Conservation (phyloP, 2,797 vertebrate species). For the Sebastes trivittatus region DNA sequence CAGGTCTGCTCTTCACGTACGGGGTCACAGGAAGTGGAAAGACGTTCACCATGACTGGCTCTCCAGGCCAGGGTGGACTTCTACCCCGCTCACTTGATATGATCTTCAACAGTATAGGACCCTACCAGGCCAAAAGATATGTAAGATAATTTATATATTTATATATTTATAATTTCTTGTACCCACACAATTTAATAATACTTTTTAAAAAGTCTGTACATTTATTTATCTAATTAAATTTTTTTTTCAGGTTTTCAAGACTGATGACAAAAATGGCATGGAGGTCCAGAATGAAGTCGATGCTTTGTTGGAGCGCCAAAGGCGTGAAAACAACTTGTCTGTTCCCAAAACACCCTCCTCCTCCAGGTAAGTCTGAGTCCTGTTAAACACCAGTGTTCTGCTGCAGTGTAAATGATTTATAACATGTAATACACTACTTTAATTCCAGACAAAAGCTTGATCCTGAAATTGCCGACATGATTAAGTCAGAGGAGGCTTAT, state of each 20-base stretch:
- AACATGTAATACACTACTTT: background rate
- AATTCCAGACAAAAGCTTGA: conserved; percentile 87
- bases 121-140: conserved; percentile 93
- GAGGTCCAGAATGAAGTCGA: conserved; percentile 94
- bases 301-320: conserved; percentile 93
- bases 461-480: conserved; percentile 95
- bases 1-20: conserved; percentile 96
- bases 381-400: background rate
- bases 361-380: conserved; percentile 79
- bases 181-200: background rate
- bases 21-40: conserved; percentile 98
- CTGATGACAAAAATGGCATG: conserved; percentile 94
- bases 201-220: background rate
- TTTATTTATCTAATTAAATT: background rate
- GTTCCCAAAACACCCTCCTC: conserved; percentile 81
- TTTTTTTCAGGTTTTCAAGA: conserved; percentile 89
- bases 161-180: background rate
- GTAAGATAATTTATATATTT: conserved; percentile 76
- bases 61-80: conserved; percentile 92
- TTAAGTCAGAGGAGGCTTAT: conserved; percentile 86
- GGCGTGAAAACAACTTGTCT: conserved; percentile 83
- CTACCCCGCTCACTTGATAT: conserved; percentile 94
- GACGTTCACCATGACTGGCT: conserved; percentile 96
- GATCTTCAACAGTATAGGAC: conserved; percentile 94
- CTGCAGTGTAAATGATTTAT: background rate